phyloP scores from a whole-genome alignment of 2,113 vertebrate species.

The Xyliphius kryptos region DNA sequence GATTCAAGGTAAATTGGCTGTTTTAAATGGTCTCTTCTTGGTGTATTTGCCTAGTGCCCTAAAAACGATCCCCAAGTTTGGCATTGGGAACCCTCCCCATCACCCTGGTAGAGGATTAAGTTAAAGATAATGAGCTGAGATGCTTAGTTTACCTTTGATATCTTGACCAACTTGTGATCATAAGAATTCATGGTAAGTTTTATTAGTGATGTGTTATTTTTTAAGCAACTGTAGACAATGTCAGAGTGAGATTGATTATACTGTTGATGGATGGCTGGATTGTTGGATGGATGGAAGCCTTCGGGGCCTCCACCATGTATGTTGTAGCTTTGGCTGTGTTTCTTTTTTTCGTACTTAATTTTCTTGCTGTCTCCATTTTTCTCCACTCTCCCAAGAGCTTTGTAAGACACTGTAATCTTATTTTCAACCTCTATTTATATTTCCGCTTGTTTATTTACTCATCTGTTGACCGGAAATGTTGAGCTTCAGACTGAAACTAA shows the following conservation, averaged over 20 bases:
- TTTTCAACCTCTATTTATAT: background rate
- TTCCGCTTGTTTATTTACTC: background rate
- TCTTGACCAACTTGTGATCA: constrained; percentile 6
- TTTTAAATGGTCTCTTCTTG: too few relatives aligned
- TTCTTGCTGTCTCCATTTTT: background rate
- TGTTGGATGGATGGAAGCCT: background rate
- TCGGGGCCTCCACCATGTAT: background rate
- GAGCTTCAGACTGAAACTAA: constrained; percentile 8
- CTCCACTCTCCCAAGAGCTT: background rate
- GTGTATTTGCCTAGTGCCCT: too few relatives aligned
- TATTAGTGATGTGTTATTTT: constrained; percentile 17
- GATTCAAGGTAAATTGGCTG: too few relatives aligned
- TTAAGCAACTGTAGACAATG: constrained; percentile 13
- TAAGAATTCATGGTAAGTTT: background rate
- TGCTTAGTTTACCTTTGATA: background rate
- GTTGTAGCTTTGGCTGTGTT: too few relatives aligned
- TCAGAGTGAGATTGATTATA: constrained; percentile 19
- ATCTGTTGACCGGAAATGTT: background rate
- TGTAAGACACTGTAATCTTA: background rate
- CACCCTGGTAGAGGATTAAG: too few relatives aligned
- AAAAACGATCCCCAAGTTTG: too few relatives aligned
- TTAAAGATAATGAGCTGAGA: background rate
- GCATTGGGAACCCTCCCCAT: too few relatives aligned
- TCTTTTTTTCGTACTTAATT: background rate
- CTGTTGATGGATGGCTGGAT: constrained; percentile 19